phyloP scores from a whole-genome alignment of 2,113 vertebrate genomes.

The Macquaria australasica region DNA sequence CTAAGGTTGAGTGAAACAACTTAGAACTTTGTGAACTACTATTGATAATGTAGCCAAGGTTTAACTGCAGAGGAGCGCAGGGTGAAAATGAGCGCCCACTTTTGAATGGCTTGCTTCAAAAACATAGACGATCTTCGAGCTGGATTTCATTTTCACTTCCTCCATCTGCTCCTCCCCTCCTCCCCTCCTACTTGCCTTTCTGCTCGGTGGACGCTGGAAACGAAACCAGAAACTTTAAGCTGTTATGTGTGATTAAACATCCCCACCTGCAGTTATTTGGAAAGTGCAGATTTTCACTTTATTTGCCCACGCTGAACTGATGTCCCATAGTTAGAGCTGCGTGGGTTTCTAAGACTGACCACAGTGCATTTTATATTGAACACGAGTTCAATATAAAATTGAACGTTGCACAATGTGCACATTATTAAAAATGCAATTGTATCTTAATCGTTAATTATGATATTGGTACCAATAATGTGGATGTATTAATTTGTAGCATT shows the following conservation, averaged over 20 bases:
- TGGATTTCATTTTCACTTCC: conserved; percentile 95
- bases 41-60: not conserved
- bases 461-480: not conserved
- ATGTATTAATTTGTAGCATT: not conserved
- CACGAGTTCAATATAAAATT: no score
- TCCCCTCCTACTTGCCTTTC: conserved; percentile 5
- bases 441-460: not conserved
- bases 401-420: not conserved
- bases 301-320: not conserved
- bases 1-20: not conserved
- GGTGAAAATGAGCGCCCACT: not conserved
- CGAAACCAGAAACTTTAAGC: conserved; percentile 72
- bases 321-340: not conserved
- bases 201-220: conserved; percentile 48
- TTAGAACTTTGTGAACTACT: not conserved
- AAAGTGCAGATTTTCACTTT: not conserved
- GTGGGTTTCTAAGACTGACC: not conserved
- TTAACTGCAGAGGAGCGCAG: not conserved
- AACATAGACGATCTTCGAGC: conserved; percentile 68
- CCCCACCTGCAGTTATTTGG: conserved; percentile 21
- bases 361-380: not conserved
- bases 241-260: not conserved
- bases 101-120: not conserved
- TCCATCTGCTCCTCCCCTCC: conserved; percentile 24
- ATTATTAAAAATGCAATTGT: no score